Conservation (phyloP, 2,888 invertebrate species). For the Ptilodon capucinus region DNA sequence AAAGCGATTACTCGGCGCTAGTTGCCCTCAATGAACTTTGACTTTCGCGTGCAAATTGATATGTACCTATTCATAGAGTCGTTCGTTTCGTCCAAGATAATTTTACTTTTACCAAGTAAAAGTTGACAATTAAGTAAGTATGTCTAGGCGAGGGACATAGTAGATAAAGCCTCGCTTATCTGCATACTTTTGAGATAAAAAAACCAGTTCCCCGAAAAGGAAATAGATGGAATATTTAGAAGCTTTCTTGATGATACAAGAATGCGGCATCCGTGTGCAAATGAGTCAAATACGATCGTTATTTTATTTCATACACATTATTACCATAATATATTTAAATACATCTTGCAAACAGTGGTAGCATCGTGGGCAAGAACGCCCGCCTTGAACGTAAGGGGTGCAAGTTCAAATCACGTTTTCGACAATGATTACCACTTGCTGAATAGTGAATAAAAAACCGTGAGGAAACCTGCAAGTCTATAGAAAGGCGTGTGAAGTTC, state of each 20-base stretch:
- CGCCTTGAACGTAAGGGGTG: too few relatives aligned
- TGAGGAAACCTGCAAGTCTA: too few relatives aligned
- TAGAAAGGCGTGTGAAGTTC: too few relatives aligned
- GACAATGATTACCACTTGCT: too few relatives aligned
- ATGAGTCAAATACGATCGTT: background rate
- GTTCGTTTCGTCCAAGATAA: background rate
- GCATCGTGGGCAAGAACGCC: too few relatives aligned
- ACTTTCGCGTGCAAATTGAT: background rate
- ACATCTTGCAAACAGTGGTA: too few relatives aligned
- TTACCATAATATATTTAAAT: background rate
- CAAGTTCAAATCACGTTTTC: too few relatives aligned
- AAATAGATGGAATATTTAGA: background rate
- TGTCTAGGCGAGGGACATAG: background rate
- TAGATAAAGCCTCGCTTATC: background rate
- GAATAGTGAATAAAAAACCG: too few relatives aligned
- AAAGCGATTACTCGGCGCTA: background rate
- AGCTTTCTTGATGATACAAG: background rate
- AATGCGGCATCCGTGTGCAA: background rate
- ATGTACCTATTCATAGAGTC: background rate
- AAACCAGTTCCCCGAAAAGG: background rate
- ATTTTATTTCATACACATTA: background rate
- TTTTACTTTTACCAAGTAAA: background rate
- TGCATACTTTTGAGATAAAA: background rate
- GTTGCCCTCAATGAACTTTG: constrained; percentile 1
- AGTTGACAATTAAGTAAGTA: background rate